Base-by-base conservation (phyloP, 2,797 vertebrate genomes). In the Hoplostethus mediterraneus region DNA sequence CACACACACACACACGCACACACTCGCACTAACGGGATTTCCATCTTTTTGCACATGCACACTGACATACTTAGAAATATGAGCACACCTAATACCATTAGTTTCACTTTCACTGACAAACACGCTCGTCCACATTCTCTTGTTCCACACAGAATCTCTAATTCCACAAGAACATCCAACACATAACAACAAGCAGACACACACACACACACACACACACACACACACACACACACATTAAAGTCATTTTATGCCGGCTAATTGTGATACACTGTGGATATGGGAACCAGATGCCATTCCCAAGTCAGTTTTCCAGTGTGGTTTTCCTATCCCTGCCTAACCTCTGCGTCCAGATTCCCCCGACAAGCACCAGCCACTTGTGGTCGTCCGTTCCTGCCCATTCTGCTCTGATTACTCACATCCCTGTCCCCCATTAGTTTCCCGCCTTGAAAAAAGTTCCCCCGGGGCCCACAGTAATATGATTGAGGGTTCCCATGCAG, bases 251-350 rank as follows among this genome's bases (percentile, higher is more conserved):
- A 80, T 87, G 80, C 82, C 2, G 80, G 87, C 91, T 93, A 95
- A 93, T 94, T 94, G 91, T 89, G 90, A 93, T 93, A 87, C 91
- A 87, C 72, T 90, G 86, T 93, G 87, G 87, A 88, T 91, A 90
- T 92, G 80, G 69, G 90, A 94, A 79, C 88, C 94, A 95, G 95
- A 96, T 95, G 93, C 89, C 89, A 94, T 93, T 95, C 94, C 94
- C 93, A 91, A 85, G 75, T 92, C 90, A 75, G 87, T 91, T 90
- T 91, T 93, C 88, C 89, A 90, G 82, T 93, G 87, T 85, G 92
- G 90, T 94, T 94, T 94, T 91, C 65, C 85, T 90, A 94, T 90
- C 89, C 88, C 94, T 90, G 87, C 86, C 84, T 78, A 93, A 93
- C 74, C 87, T 94, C 94, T 85, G 77, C 40, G 55, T 89, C 91